These are phyloP conservation scores for Semibalanus balanoides DNA, from an alignment of 1,140 invertebrate species.

Conservation along the genomic window DNA sequence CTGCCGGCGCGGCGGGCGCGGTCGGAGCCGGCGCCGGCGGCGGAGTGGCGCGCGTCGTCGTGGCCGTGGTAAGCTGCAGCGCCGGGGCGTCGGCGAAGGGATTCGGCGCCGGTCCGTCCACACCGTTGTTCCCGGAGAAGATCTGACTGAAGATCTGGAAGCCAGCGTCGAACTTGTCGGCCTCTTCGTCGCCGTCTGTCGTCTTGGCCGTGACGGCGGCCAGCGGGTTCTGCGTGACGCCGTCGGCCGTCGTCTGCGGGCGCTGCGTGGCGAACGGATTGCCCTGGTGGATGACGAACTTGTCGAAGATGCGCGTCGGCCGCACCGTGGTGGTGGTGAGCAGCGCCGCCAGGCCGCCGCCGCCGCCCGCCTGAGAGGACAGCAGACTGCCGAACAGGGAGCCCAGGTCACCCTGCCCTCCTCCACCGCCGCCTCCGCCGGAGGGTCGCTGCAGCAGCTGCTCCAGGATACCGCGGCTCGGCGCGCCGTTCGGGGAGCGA, in stretches of 20 bases:
- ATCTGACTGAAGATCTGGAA: neutral
- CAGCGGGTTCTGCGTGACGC: neutral
- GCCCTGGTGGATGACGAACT: neutral
- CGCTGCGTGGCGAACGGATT: neutral
- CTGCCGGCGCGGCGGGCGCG: too few relatives aligned
- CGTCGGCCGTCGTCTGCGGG: neutral
- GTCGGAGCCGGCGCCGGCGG: neutral
- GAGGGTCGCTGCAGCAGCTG: neutral
- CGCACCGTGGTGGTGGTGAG: neutral
- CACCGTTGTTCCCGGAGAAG: neutral
- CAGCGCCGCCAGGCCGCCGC: neutral
- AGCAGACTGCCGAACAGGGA: too few relatives aligned
- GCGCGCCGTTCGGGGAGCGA: too few relatives aligned
- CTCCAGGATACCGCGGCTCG: neutral
- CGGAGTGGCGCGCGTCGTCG: neutral
- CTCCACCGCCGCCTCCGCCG: too few relatives aligned
- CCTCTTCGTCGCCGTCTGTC: neutral
- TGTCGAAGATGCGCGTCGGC: neutral
- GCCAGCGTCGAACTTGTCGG: neutral
- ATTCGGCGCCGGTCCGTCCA: neutral
- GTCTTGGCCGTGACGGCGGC: neutral
- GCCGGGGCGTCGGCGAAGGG: neutral
- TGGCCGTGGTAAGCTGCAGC: too few relatives aligned
- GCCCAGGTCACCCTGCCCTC: too few relatives aligned
- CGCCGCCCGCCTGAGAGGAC: too few relatives aligned